These are phyloP conservation scores for Bilobella aurantiaca DNA, from an alignment of 1,140 invertebrate species.

Conservation along the genomic window DNA sequence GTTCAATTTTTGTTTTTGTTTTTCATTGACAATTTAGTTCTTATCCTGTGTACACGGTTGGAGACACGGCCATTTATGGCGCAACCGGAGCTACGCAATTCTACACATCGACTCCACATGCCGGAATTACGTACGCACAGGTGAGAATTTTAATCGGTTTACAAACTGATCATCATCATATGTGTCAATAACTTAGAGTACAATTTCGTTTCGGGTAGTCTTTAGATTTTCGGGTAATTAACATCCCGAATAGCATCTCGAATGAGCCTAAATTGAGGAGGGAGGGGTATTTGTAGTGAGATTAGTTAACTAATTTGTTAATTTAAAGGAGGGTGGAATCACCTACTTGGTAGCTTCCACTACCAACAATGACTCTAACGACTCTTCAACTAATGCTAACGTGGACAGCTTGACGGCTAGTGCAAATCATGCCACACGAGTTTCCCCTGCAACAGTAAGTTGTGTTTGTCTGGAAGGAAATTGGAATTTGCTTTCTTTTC, in stretches of 20 bases:
- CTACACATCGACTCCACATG: constrained; percentile 44
- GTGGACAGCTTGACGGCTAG: constrained; percentile 47
- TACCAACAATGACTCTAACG: constrained; percentile 47
- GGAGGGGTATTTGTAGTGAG: neutral
- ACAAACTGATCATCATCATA: too few relatives aligned
- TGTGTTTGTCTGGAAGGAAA: constrained; percentile 26
- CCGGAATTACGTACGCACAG: constrained; percentile 46
- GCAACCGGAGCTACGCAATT: constrained; percentile 52
- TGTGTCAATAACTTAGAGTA: too few relatives aligned
- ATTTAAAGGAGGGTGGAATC: constrained; percentile 43
- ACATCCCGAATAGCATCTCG: too few relatives aligned
- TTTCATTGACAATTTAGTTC: constrained; percentile 50
- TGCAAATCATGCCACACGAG: constrained; percentile 69
- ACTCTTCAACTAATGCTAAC: constrained; percentile 46
- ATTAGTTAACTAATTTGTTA: constrained; percentile 2
- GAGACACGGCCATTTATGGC: constrained; percentile 57
- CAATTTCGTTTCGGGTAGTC: too few relatives aligned
- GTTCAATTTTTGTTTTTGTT: neutral
- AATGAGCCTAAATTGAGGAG: too few relatives aligned
- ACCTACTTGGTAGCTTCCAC: constrained; percentile 50
- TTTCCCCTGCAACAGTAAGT: constrained; percentile 80
- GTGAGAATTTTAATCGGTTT: too few relatives aligned
- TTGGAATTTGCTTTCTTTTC: neutral
- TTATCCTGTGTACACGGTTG: constrained; percentile 74
- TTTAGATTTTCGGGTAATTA: too few relatives aligned